Conservation (phyloP, 2,888 invertebrate genomes). For the Sphaerophoria taeniata region DNA sequence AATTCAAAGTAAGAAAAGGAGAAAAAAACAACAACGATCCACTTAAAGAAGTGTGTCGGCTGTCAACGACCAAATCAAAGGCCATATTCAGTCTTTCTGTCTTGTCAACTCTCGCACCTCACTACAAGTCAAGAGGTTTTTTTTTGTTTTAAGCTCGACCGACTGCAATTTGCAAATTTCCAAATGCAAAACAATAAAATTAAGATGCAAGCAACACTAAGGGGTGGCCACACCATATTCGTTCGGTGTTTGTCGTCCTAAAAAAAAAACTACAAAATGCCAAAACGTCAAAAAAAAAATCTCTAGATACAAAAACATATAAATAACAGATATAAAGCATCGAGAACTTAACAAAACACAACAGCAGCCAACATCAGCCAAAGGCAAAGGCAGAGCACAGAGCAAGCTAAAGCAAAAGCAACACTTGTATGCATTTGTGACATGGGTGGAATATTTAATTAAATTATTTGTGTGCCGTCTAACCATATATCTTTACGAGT, state of each 20-base stretch:
- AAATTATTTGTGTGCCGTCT: constrained; percentile 64
- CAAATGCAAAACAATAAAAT: constrained; percentile 67
- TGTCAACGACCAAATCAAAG: constrained; percentile 70
- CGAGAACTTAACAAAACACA: constrained; percentile 25
- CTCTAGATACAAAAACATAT: not conserved
- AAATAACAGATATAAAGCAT: constrained; percentile 35
- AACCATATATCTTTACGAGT: not conserved
- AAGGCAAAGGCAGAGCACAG: too few relatives aligned
- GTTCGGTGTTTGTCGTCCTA: not conserved
- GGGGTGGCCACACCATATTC: constrained; percentile 32
- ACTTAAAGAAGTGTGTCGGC: constrained; percentile 71
- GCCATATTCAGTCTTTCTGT: constrained; percentile 49
- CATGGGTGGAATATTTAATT: constrained; percentile 72
- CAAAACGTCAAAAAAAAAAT: constrained; percentile 29
- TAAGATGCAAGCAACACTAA: constrained; percentile 61
- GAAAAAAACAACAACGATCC: constrained; percentile 20
- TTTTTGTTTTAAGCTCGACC: too few relatives aligned
- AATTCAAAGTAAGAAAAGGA: constrained; percentile 1
- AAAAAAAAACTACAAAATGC: constrained; percentile 30
- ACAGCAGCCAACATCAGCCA: constrained; percentile 13
- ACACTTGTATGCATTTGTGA: constrained; percentile 62
- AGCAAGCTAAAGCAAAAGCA: not conserved
- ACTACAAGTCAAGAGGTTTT: too few relatives aligned
- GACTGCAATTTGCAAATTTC: constrained; percentile 61
- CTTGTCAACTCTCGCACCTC: too few relatives aligned